Base-by-base conservation (phyloP, 64 coral and sea anemone species). In the Pocillopora damicornis region DNA sequence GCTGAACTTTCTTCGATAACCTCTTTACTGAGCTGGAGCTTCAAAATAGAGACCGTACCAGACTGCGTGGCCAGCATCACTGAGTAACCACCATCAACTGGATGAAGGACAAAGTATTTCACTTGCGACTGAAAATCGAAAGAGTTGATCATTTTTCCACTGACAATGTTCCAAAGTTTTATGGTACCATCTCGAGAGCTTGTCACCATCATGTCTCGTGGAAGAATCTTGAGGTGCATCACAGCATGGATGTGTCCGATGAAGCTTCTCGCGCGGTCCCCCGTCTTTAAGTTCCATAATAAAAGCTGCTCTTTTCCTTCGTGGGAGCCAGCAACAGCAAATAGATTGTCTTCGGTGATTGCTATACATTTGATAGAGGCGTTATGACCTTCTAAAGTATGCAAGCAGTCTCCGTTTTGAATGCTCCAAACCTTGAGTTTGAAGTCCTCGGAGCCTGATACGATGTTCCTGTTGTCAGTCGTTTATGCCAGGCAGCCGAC, bases 111-210 rank as follows among this genome's bases (percentile, higher is more conserved):
- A 38, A 96, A 96, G 60, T 93, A 86, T 25, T 93, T 96, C 1
- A 96, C 94, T 74, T 96, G 94, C 17, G 88, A 93, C 35, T 96
- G 94, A 23, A 96, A 96, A 88, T 96, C 94, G 22, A 90, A 96
- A 9, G 94, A 96, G 56, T 87, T 72, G 18, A 93, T 37, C 76
- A 96, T 38, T 42, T 93, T 61, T 51, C 82, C 88, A 20, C 37
- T 90, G 11, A 63, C n/a, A 20, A 86, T 90, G 79, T 81, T 59
- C 94, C 94, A 96, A 56, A 89, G 81, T 45, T 96, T 96, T 34
- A 93, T 88, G 8, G 94, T 96, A 16, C 94, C 91, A 76, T 96
- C 94, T 35, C 94, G 87, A 38, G 94, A 96, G 72, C 94, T 96
- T 64, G 94, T 89, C 12, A 93, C 30, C 34, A 96, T 22, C 75